Evolutionary conservation across 2,113 vertebrate species (phyloP).

Genomic region (Furnarius figulus): DNA sequence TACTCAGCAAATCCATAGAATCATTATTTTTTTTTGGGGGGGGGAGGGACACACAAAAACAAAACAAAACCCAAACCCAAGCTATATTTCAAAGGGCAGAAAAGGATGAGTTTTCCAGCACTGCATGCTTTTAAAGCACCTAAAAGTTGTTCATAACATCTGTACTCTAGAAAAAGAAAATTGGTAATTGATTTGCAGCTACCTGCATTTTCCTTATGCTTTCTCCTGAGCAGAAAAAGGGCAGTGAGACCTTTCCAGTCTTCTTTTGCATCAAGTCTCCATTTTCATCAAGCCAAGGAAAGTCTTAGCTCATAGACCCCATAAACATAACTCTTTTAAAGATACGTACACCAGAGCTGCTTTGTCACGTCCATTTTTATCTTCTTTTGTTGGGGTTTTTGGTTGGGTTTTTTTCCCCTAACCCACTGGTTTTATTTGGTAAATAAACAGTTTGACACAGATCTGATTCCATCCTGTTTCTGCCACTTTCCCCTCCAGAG

Average conservation of each 20-base stretch:
- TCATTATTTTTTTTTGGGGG: not conserved
- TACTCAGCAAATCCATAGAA: not conserved
- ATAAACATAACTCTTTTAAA: not conserved
- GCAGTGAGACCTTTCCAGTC: not conserved
- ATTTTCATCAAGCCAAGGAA: not conserved
- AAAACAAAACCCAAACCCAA: not conserved
- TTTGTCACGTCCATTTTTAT: not conserved
- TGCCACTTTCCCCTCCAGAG: not conserved
- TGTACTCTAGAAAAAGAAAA: not conserved
- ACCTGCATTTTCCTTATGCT: not conserved
- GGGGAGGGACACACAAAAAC: not conserved
- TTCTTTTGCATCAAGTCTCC: not conserved
- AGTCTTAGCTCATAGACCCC: not conserved
- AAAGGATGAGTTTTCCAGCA: not conserved
- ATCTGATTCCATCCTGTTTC: not conserved
- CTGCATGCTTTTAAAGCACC: not conserved
- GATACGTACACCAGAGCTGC: not conserved
- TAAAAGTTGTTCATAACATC: not conserved
- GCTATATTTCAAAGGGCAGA: not conserved
- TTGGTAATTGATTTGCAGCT: not conserved
- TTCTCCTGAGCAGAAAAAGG: not conserved
- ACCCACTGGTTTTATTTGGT: not conserved
- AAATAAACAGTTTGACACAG: not conserved
- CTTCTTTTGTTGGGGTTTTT: not conserved
- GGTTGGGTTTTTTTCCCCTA: not conserved